phyloP scores from a whole-genome alignment of 1,140 invertebrate genomes.

The Bombus soroeensis region DNA sequence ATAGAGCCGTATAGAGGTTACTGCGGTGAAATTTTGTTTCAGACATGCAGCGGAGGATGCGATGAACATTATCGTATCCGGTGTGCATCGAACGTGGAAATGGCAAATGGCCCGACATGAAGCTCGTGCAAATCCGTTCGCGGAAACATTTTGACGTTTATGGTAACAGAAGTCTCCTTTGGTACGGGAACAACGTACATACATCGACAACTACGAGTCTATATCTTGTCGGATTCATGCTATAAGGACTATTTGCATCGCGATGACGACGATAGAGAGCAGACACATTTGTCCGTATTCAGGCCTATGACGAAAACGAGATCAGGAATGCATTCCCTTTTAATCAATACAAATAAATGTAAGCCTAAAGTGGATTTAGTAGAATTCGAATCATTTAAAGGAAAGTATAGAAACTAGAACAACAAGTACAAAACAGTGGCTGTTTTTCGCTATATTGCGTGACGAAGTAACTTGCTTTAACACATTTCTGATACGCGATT shows the following conservation, averaged over 20 bases:
- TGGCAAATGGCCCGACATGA: constrained; percentile 22
- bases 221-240: not conserved
- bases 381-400: too few species aligned
- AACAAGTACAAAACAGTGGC: too few species aligned
- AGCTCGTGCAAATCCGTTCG: not conserved
- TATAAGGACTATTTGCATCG: not conserved
- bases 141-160: constrained; percentile 8
- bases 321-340: too few species aligned
- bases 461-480: too few species aligned
- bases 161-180: not conserved
- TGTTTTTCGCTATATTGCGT: too few species aligned
- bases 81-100: constrained; percentile 2
- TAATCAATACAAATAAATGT: too few species aligned
- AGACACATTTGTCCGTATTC: not conserved
- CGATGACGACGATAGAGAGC: too few species aligned
- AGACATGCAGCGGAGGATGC: not conserved
- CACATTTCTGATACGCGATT: too few species aligned
- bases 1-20: not conserved
- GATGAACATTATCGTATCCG: not conserved
- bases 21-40: not conserved
- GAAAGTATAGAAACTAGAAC: too few species aligned
- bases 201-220: not conserved
- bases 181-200: too few species aligned
- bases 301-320: too few species aligned
- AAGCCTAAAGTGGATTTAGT: too few species aligned